These are phyloP conservation scores for Poliocrania exsul DNA, from an alignment of 2,797 vertebrate species.

Conservation along the genomic window DNA sequence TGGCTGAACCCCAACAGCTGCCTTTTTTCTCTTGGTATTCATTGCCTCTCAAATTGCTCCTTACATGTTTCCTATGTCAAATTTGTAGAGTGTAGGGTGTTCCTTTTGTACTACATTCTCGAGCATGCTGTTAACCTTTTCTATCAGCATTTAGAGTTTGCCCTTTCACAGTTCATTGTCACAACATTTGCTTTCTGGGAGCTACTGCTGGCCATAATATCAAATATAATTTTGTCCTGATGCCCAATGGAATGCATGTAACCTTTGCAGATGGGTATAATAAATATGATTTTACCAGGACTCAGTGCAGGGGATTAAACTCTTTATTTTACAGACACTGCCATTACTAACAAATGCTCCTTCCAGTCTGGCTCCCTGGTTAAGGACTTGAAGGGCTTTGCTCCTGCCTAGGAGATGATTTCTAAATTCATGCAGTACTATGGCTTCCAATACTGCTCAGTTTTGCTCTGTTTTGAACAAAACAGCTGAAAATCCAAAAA, in stretches of 20 bases:
- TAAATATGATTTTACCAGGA: slow-evolving; percentile 10
- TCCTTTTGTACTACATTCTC: slow-evolving; percentile 28
- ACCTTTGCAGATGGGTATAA: slow-evolving; percentile 35
- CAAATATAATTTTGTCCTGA: slow-evolving; percentile 45
- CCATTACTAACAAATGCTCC: background rate
- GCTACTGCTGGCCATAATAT: background rate
- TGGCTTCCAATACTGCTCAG: background rate
- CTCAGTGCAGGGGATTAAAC: background rate
- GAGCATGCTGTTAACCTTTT: slow-evolving; percentile 49
- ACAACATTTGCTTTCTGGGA: slow-evolving; percentile 56
- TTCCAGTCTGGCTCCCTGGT: background rate
- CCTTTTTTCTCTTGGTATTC: background rate
- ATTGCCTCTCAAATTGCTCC: background rate
- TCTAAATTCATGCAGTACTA: background rate
- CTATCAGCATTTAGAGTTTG: slow-evolving; percentile 40
- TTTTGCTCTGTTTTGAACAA: background rate
- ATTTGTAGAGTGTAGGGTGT: background rate
- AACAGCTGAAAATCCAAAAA: background rate
- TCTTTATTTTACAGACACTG: background rate
- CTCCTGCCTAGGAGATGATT: background rate
- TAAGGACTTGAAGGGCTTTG: background rate
- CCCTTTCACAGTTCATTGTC: slow-evolving; percentile 47
- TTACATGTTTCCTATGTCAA: background rate
- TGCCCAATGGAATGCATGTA: slow-evolving; percentile 30
- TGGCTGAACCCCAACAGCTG: background rate